Conservation (phyloP, 2,113 vertebrate genomes). For the Cyprinus carpio region DNA sequence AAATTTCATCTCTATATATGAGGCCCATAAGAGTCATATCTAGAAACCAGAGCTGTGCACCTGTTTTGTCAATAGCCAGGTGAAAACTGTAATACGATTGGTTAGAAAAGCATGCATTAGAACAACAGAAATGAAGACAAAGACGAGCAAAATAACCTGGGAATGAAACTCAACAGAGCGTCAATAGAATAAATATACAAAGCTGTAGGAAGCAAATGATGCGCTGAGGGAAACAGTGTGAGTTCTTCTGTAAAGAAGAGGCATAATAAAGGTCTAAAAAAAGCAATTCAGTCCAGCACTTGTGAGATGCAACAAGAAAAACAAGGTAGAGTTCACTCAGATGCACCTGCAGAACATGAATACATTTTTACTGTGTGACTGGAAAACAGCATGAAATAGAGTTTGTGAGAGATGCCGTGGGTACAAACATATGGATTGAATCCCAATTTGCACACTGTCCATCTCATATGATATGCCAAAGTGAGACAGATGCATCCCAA, state of each 20-base stretch:
- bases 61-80: not conserved
- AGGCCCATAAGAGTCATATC: not conserved
- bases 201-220: not conserved
- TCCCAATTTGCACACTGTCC: not conserved
- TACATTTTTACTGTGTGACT: not conserved
- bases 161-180: not conserved
- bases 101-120: not conserved
- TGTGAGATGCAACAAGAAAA: not conserved
- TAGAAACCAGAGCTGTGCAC: not conserved
- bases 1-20: not conserved
- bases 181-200: not conserved
- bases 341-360: not conserved
- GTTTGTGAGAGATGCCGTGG: not conserved
- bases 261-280: conserved; percentile 21
- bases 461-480: not conserved
- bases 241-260: not conserved
- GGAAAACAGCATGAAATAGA: not conserved
- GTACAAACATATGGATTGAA: not conserved
- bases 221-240: not conserved
- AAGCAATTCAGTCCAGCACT: not conserved
- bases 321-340: not conserved
- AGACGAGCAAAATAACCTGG: not conserved
- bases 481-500: not conserved
- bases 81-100: not conserved
- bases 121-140: not conserved